These are phyloP conservation scores for Dynastes tityus DNA, from an alignment of 2,888 invertebrate genomes.

Conservation along the genomic window DNA sequence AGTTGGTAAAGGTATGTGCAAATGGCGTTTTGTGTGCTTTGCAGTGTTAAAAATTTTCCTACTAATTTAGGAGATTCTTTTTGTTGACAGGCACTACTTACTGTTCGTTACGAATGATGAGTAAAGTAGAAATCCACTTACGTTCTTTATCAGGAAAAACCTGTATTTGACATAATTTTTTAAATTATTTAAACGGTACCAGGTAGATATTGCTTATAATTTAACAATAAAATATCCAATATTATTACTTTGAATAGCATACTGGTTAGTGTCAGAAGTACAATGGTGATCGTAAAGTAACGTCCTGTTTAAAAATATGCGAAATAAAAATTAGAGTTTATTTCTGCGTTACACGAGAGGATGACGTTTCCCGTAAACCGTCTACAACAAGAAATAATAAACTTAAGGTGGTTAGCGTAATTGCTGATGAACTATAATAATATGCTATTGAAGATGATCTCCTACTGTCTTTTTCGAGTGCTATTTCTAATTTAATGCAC, in stretches of 20 bases:
- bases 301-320: slow-evolving; percentile 17
- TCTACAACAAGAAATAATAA: slow-evolving; percentile 19
- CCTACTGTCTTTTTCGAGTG: not conserved
- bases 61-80: too few relatives aligned
- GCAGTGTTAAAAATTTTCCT: too few relatives aligned
- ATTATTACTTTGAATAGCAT: slow-evolving; percentile 15
- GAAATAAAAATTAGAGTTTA: slow-evolving; percentile 42
- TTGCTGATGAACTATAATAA: slow-evolving; percentile 7
- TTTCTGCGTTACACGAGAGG: not conserved
- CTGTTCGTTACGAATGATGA: not conserved
- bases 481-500: slow-evolving; percentile 17
- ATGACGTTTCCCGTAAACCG: slow-evolving; percentile 24
- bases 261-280: slow-evolving; percentile 31
- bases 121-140: not conserved
- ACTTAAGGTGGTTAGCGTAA: slow-evolving; percentile 11
- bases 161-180: not conserved
- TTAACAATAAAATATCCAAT: slow-evolving; percentile 33
- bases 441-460: not conserved
- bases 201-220: slow-evolving; percentile 18
- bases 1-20: not conserved
- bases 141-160: not conserved
- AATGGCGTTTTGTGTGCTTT: too few relatives aligned
- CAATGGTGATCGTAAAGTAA: slow-evolving; percentile 28
- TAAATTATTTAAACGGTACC: slow-evolving; percentile 15
- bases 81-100: too few relatives aligned